phyloP scores from a whole-genome alignment of 2,113 vertebrate species.

The Albula glossodonta region DNA sequence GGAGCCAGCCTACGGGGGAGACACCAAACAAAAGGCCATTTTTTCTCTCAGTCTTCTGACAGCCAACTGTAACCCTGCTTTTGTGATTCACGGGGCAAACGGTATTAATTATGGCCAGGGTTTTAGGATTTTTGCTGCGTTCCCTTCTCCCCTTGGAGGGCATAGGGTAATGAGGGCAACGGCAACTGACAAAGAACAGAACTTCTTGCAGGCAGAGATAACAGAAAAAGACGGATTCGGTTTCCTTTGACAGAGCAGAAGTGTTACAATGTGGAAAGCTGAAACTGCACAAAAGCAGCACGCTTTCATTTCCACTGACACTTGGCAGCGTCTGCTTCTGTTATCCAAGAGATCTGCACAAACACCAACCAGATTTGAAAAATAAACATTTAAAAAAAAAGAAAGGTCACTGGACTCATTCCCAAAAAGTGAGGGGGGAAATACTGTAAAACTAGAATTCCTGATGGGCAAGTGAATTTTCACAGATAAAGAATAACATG shows the following conservation, averaged over 20 bases:
- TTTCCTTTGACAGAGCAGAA: slow-evolving; percentile 32
- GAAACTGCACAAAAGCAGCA: slow-evolving; percentile 9
- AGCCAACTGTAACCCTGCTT: slow-evolving; percentile 25
- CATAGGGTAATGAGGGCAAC: slow-evolving; percentile 3
- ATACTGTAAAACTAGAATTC: slow-evolving; percentile 1
- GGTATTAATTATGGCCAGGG: slow-evolving; percentile 25
- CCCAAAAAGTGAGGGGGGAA: background rate
- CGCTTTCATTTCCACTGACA: background rate
- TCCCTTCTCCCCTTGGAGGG: slow-evolving; percentile 1
- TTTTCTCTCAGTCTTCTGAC: slow-evolving; percentile 30
- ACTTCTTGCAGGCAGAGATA: slow-evolving; percentile 33
- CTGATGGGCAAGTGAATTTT: background rate
- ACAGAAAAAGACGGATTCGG: slow-evolving; percentile 24
- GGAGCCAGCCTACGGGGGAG: slow-evolving; percentile 12
- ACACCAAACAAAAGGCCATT: slow-evolving; percentile 21
- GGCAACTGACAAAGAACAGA: slow-evolving; percentile 39
- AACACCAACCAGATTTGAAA: slow-evolving; percentile 17
- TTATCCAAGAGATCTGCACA: slow-evolving; percentile 26
- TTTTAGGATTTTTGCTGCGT: slow-evolving; percentile 13
- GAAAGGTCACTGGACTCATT: background rate
- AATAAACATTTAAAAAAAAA: background rate
- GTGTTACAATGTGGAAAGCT: slow-evolving; percentile 22
- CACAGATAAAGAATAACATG: background rate
- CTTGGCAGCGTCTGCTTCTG: slow-evolving; percentile 20
- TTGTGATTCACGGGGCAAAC: slow-evolving; percentile 19